Percentiles rank a stretch among this genome's conserved stretches.
These are phyloP conservation scores for Beaufortia kweichowensis DNA, from an alignment of 2,113 vertebrate genomes.

Conservation along the genomic window DNA sequence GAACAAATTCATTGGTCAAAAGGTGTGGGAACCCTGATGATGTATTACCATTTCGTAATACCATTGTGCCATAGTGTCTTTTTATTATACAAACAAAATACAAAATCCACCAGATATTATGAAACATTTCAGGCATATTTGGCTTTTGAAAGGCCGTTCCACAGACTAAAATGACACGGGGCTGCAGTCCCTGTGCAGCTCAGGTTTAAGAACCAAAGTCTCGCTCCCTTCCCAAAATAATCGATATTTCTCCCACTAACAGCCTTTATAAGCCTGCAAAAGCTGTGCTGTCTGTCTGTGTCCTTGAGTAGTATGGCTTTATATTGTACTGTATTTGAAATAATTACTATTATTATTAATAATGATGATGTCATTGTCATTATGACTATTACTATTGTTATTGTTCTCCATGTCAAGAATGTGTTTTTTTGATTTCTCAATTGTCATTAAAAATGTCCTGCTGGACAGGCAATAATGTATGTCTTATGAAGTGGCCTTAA, in stretches of 20 bases:
- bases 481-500: constrained; percentile 74
- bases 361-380: constrained; percentile 66
- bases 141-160: neutral
- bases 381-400: constrained; percentile 73
- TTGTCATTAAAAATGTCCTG: constrained; percentile 78
- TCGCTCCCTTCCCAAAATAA: constrained; percentile 50
- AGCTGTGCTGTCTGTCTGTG: constrained; percentile 54
- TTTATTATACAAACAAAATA: no score
- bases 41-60: neutral
- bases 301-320: constrained; percentile 52
- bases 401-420: constrained; percentile 72
- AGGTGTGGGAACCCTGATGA: no score
- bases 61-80: neutral
- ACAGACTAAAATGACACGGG: constrained; percentile 8
- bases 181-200: constrained; percentile 8
- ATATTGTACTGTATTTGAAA: constrained; percentile 59
- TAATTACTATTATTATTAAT: constrained; percentile 63
- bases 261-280: constrained; percentile 52
- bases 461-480: constrained; percentile 78
- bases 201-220: constrained; percentile 18
- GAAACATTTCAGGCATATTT: no score
- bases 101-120: no score
- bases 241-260: constrained; percentile 54
- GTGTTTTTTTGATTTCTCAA: constrained; percentile 65
- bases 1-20: neutral